Percentiles rank a stretch among this genome's conserved stretches.
These are phyloP conservation scores for Diplodus puntazzo DNA, from an alignment of 2,797 vertebrate genomes.

Conservation along the genomic window DNA sequence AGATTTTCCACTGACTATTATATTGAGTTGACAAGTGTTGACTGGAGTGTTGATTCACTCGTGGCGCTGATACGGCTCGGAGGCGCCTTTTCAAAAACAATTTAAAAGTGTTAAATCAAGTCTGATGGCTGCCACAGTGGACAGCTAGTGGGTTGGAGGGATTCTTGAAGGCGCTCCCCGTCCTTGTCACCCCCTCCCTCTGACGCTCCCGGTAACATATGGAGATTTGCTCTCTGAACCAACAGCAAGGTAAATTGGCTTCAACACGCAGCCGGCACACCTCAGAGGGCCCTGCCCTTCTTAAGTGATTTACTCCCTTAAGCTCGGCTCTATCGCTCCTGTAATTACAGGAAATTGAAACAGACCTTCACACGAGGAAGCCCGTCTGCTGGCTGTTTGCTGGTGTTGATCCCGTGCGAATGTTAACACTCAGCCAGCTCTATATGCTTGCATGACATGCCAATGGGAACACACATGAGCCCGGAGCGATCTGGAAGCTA, in stretches of 20 bases:
- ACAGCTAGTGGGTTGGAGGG: conserved; percentile 57
- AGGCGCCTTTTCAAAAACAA: conserved; percentile 44
- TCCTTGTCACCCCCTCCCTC: conserved; percentile 24
- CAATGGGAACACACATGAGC: not conserved
- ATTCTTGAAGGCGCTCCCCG: conserved; percentile 39
- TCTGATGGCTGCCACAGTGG: conserved; percentile 54
- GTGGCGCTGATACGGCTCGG: conserved; percentile 26
- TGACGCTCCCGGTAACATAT: conserved; percentile 67
- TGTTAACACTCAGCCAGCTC: conserved; percentile 33
- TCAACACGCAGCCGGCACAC: conserved; percentile 61
- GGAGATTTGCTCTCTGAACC: conserved; percentile 76
- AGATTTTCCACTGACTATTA: conserved; percentile 30
- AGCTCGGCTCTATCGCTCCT: conserved; percentile 57
- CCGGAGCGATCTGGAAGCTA: not conserved
- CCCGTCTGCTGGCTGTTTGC: conserved; percentile 17
- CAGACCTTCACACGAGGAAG: conserved; percentile 42
- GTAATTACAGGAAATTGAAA: conserved; percentile 79
- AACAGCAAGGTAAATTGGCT: conserved; percentile 66
- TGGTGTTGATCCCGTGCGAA: conserved; percentile 8
- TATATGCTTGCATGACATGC: not conserved
- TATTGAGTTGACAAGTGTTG: conserved; percentile 59
- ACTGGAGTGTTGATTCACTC: conserved; percentile 46
- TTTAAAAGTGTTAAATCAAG: conserved; percentile 54
- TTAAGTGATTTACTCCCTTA: conserved; percentile 78
- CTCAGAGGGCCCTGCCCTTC: conserved; percentile 68